Percentiles rank a stretch among this genome's conserved stretches.
Conservation (phyloP, 2,797 vertebrate genomes). For the Anabacerthia variegaticeps region DNA sequence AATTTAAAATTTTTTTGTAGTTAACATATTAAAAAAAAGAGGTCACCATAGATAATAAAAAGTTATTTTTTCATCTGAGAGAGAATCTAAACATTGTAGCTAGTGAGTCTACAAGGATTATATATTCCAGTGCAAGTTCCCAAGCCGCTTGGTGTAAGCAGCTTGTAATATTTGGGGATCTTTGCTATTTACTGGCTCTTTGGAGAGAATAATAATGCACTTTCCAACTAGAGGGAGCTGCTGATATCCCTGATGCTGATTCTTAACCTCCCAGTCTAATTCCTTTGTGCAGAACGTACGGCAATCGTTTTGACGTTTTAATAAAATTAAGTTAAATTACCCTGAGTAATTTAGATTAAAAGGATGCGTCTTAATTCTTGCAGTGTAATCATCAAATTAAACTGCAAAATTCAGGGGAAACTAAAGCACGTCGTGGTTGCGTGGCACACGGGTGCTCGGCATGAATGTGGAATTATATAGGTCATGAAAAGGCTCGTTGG, state of each 20-base stretch:
- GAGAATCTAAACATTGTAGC: neutral
- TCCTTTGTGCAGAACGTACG: conserved; percentile 15
- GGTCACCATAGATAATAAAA: neutral
- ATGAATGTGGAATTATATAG: neutral
- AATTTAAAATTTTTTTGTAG: neutral
- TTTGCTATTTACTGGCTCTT: neutral
- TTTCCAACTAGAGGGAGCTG: conserved; percentile 66
- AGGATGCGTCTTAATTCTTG: neutral
- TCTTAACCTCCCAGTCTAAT: conserved; percentile 12
- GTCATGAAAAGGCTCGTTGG: neutral
- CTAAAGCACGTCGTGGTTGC: neutral
- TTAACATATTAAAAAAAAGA: neutral
- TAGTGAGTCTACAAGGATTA: rapidly evolving
- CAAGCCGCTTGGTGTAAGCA: neutral
- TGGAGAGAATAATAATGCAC: neutral
- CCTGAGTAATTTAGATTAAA: neutral
- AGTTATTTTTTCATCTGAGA: neutral
- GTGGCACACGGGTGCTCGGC: neutral
- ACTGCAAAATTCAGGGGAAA: neutral
- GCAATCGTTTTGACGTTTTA: neutral
- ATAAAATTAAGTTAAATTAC: neutral
- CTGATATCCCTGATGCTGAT: neutral
- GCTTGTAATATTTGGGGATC: neutral
- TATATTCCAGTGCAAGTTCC: rapidly evolving
- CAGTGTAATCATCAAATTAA: neutral